A percentile compares a stretch with the other conserved stretches of the same genome.
These are phyloP conservation scores for Athalia rosae DNA, from an alignment of 2,888 invertebrate species.

Conservation along the genomic window DNA sequence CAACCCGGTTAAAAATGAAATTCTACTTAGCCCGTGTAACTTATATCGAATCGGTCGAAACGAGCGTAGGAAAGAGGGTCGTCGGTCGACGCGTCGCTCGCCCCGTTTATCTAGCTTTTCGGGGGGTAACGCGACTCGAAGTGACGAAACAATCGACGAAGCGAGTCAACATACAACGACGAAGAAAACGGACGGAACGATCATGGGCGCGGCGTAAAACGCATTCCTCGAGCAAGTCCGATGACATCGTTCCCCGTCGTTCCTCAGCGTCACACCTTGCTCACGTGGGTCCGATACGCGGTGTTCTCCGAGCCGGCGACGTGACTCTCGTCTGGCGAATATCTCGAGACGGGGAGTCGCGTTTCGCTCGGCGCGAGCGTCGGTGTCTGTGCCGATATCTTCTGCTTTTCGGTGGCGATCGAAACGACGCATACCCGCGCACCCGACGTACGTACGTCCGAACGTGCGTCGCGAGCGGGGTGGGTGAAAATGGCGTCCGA, in stretches of 20 bases:
- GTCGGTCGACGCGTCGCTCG: neutral
- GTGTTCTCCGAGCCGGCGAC: slow-evolving; percentile 68
- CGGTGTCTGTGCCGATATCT: too few relatives aligned
- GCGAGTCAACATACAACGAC: neutral
- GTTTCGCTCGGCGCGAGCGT: neutral
- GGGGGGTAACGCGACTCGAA: too few relatives aligned
- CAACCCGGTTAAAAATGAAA: too few relatives aligned
- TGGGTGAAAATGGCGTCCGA: neutral
- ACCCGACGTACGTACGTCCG: too few relatives aligned
- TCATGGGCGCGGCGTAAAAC: slow-evolving; percentile 71
- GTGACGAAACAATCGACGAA: too few relatives aligned
- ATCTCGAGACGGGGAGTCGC: neutral
- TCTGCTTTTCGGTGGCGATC: too few relatives aligned
- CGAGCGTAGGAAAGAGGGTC: too few relatives aligned
- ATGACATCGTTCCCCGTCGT: slow-evolving; percentile 67
- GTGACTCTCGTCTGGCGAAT: slow-evolving; percentile 62
- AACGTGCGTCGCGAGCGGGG: too few relatives aligned
- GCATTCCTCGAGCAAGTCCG: slow-evolving; percentile 72
- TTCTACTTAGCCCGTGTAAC: neutral
- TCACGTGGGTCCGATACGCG: slow-evolving; percentile 68
- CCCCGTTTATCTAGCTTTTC: too few relatives aligned
- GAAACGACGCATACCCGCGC: too few relatives aligned
- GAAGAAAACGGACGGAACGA: slow-evolving; percentile 52
- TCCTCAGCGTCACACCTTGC: slow-evolving; percentile 72
- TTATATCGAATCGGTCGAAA: too few relatives aligned